Evolutionary conservation across 2,797 vertebrate genomes (phyloP).

Genomic region (Scyliorhinus canicula): DNA sequence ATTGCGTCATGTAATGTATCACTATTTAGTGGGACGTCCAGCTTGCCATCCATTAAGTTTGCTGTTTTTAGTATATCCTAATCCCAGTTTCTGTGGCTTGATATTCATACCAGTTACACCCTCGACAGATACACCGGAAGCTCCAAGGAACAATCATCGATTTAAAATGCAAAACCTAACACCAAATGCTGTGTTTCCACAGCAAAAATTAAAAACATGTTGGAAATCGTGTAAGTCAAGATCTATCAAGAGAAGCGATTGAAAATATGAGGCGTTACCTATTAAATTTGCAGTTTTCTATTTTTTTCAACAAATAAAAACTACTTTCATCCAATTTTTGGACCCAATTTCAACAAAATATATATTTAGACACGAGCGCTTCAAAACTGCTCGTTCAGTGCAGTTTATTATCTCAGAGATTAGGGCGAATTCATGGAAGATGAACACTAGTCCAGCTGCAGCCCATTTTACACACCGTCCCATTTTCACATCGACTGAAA

Average conservation of each 20-base stretch:
- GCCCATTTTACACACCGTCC: neutral
- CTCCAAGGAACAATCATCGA: neutral
- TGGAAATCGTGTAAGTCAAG: neutral
- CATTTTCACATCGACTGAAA: neutral
- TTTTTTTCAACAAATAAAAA: neutral
- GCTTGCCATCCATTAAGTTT: neutral
- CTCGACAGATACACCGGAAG: neutral
- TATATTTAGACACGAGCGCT: neutral
- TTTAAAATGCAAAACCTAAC: neutral
- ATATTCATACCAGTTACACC: too few species aligned
- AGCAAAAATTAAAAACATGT: neutral
- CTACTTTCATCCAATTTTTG: neutral
- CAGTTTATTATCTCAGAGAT: too few species aligned
- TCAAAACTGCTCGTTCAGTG: too few species aligned
- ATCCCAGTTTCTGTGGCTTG: neutral
- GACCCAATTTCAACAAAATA: neutral
- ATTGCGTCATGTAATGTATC: neutral
- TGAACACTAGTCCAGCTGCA: neutral
- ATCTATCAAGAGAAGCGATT: neutral
- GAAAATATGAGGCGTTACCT: neutral
- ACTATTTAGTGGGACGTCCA: too few species aligned
- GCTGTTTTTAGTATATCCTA: neutral
- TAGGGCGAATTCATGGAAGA: neutral
- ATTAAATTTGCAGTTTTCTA: neutral
- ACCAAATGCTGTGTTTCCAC: neutral